Base-by-base conservation (phyloP, 2,888 invertebrate genomes). In the Myopa tessellatipennis region DNA sequence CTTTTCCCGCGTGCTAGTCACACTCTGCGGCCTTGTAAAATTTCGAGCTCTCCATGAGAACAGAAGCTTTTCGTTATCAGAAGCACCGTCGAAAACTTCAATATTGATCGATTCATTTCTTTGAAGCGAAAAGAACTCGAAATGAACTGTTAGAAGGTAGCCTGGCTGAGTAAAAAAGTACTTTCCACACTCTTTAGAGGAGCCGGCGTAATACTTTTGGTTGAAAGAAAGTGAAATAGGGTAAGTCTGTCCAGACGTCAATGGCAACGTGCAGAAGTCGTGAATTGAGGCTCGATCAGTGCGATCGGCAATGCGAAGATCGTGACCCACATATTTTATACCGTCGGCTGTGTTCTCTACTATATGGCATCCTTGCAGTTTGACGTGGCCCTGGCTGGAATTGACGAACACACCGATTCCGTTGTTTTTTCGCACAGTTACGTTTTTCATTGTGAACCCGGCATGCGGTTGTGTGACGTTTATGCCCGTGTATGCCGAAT, bases 401-500 rank as follows among this genome's bases (percentile, higher is more conserved):
- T 98, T 97, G 65, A 97, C 92, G 89, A 95, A 97, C 74, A 97
- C 91, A 40, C 97, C 97, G 85, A 96, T 95, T 78, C 97, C 96
- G 91, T 92, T 91, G 90, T 98, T 98, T 87, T 94, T 93, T 83
- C 94, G 92, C 78, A 99, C 91, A 4, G 94, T 94, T 79, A 95
- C 95, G 87, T 97, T 95, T 82, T 93, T 93, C 81, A 98, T 92
- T 70, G 91, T 89, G 83, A 97, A 92, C 10, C 96, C 96, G 38
- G 95, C 94, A 83, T 93, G 92, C 2, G 98, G 94, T 81, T 93
- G 92, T 3, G 96, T 96, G 82, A 97, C 92, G 87, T 98, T 98
- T 81, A 98, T 93, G 12, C 96, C 99, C 85, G 98, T 98, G 87
- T 95, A 97, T 2, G 98, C 98, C 12, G 97, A 96, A 88, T 95